A percentile compares a stretch with the other conserved stretches of the same genome.
Conservation (phyloP, 2,113 vertebrate species). For the Cyanoramphus novaezelandiae region DNA sequence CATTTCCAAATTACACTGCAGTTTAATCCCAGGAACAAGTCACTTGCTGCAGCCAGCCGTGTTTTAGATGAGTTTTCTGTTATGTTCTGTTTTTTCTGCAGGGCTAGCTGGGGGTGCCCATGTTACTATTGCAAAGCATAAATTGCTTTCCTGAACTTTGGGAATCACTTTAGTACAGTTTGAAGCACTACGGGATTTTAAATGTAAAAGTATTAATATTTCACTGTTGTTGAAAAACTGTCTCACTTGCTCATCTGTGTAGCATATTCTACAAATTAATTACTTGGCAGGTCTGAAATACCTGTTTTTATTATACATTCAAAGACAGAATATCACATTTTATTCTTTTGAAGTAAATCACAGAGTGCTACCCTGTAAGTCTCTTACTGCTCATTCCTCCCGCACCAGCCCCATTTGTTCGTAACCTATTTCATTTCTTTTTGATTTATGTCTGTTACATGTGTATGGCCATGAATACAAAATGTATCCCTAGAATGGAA, state of each 20-base stretch:
- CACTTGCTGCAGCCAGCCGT: neutral
- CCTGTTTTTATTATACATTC: conserved; percentile 65
- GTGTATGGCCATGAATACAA: conserved; percentile 54
- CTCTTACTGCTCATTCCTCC: neutral
- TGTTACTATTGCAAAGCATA: conserved; percentile 29
- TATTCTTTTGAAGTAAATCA: conserved; percentile 66
- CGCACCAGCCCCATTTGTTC: conserved; percentile 33
- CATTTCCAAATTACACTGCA: conserved; percentile 38
- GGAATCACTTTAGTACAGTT: conserved; percentile 21
- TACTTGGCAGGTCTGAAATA: conserved; percentile 51
- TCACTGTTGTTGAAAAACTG: conserved; percentile 30
- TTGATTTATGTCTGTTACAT: conserved; percentile 53
- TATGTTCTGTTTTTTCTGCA: conserved; percentile 10
- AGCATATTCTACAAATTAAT: conserved; percentile 64
- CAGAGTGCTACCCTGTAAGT: conserved; percentile 14
- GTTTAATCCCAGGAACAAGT: conserved; percentile 44
- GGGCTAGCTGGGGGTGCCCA: neutral
- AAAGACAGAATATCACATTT: conserved; percentile 60
- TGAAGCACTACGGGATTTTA: conserved; percentile 39
- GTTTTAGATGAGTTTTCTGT: conserved; percentile 43
- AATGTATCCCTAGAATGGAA: conserved; percentile 58
- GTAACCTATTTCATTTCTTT: conserved; percentile 54
- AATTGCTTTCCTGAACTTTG: conserved; percentile 31
- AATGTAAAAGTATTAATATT: conserved; percentile 52
- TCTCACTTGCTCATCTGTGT: neutral